Evolutionary conservation across 2,797 vertebrate species (phyloP), one percentile per base, ranked within the genome.

Genomic region (Phaenicophaeus curvirostris): DNA sequence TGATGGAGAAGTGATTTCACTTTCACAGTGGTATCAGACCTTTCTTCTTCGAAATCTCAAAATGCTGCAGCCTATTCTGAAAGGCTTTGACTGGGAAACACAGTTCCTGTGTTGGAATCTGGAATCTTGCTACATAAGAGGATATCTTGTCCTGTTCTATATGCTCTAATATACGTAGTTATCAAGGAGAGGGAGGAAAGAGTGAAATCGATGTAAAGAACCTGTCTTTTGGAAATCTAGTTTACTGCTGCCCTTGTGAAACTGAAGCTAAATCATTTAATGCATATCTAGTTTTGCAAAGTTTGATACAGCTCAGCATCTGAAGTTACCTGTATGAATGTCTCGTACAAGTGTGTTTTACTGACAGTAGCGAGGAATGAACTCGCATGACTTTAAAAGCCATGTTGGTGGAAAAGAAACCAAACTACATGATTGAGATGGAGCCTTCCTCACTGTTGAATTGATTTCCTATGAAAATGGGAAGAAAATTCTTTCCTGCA

Each of bases 61-160:
- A 33, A 6, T 67, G 23, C 33, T 80, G 28, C 39, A 85, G 28
- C 53, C 37, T 76, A 4, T 54, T 78, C 66, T 35, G 10, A 69
- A 90, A 57, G n/a, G 13, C 41, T 95, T 84, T 90, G 73, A 82
- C 63, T 86, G 71, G 35, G 71, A 85, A 89, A 82, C 85, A 16
- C 15, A 41, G 2, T 63, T 88, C 33, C 80, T 44, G 0, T 28
- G 35, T 20, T 53, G 53, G 63, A 89, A 95, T 80, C 11, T 2
- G 10, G 73, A 82, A 54, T 54, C 39, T 82, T 73, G 42, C n/a
- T 8, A 2, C 3, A 2, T 27, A 55, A 84, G 21, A 76, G 14
- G 20, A 58, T 33, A n/a, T 7, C 23, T 72, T 81, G 39, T 68
- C 35, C 25, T 86, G 12, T n/a, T 63, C 12, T 7, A 2, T 25